These are phyloP conservation scores for Macrobrachium rosenbergii DNA, from an alignment of 1,140 invertebrate genomes.

Conservation along the genomic window DNA sequence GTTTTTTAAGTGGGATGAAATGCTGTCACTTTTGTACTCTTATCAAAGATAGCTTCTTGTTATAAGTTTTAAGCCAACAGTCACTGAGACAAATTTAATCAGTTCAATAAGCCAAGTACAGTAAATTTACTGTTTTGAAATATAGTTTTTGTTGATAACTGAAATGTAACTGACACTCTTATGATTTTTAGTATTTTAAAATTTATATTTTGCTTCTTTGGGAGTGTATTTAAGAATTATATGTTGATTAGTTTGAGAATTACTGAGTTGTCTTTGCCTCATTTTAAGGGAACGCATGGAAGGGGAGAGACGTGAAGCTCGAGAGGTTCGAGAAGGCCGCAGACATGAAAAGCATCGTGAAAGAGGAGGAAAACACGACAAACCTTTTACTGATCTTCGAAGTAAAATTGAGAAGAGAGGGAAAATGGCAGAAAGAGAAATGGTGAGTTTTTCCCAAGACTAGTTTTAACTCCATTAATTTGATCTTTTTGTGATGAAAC, in stretches of 20 bases:
- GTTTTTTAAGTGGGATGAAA: no score
- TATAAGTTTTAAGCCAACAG: no score
- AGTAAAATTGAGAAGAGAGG: constrained; percentile 51
- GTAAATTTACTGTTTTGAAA: no score
- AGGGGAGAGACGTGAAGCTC: constrained; percentile 7
- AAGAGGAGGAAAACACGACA: constrained; percentile 47
- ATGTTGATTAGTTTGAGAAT: neutral
- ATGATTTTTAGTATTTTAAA: neutral
- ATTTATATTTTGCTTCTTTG: no score
- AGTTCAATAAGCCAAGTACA: no score
- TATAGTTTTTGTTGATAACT: no score
- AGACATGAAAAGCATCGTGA: constrained; percentile 41
- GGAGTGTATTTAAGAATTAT: neutral
- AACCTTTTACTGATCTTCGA: constrained; percentile 37
- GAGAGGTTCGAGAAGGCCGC: constrained; percentile 20
- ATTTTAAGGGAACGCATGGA: neutral
- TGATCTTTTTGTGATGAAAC: no score
- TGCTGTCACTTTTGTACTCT: no score
- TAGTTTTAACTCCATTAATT: no score
- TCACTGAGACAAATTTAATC: no score
- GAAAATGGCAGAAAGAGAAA: constrained; percentile 58
- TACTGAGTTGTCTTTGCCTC: neutral
- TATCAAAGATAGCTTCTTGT: no score
- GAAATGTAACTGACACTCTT: no score
- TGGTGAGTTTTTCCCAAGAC: constrained; percentile 28